Evolutionary conservation across 2,797 vertebrate genomes (phyloP).

Genomic region (Sebastolobus altivelis): DNA sequence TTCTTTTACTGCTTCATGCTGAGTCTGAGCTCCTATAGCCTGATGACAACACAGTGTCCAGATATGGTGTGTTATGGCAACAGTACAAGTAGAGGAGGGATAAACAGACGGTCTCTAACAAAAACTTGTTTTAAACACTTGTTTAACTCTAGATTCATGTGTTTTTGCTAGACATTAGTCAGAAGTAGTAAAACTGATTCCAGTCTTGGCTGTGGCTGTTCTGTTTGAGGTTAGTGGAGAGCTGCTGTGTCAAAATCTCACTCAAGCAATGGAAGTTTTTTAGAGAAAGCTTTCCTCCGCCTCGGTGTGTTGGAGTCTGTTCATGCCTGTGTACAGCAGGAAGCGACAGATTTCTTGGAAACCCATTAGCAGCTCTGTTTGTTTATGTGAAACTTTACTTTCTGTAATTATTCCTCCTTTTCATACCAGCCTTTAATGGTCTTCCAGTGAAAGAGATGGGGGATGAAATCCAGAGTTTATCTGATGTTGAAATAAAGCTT

Average conservation of each 20-base stretch:
- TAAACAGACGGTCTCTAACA: not conserved
- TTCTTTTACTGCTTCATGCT: not conserved
- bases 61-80: constrained; percentile 29
- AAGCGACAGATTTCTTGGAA: not conserved
- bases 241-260: not conserved
- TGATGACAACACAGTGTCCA: not conserved
- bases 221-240: not conserved
- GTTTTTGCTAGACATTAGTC: not conserved
- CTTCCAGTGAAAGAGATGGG: not conserved
- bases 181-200: not conserved
- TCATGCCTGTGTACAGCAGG: too few relatives aligned
- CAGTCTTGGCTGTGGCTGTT: not conserved
- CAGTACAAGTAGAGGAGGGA: not conserved
- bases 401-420: not conserved
- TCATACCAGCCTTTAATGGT: not conserved
- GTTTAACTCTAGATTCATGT: not conserved
- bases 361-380: not conserved
- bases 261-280: not conserved
- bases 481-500: not conserved
- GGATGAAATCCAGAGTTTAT: not conserved
- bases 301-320: too few relatives aligned
- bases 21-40: not conserved
- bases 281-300: too few relatives aligned
- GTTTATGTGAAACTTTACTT: not conserved
- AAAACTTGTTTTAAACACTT: not conserved